Evolutionary conservation across 2,113 vertebrate species (phyloP).

Genomic region (Pollachius pollachius): DNA sequence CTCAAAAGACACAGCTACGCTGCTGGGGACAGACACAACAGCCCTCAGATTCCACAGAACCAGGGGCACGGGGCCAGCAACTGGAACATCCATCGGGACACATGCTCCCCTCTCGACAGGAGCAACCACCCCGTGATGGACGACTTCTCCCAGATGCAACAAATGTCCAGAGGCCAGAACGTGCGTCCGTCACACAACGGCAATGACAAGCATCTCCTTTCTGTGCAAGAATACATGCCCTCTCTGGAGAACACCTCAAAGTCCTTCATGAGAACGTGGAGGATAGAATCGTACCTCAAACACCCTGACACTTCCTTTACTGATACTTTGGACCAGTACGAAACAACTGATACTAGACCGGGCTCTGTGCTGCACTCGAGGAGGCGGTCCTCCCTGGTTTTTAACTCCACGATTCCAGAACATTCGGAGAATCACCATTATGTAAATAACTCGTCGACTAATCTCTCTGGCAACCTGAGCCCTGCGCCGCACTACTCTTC

Average conservation of each 20-base stretch:
- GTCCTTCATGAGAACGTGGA: constrained; percentile 85
- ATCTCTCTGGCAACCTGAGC: constrained; percentile 45
- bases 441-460: constrained; percentile 74
- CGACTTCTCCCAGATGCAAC: constrained; percentile 72
- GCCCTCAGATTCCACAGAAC: constrained; percentile 67
- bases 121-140: constrained; percentile 67
- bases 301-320: constrained; percentile 72
- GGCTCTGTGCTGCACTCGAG: constrained; percentile 76
- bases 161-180: constrained; percentile 75
- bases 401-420: constrained; percentile 83
- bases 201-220: constrained; percentile 80
- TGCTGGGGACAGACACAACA: constrained; percentile 86
- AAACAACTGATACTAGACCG: constrained; percentile 77
- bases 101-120: constrained; percentile 65
- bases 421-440: constrained; percentile 82
- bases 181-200: constrained; percentile 84
- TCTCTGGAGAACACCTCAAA: constrained; percentile 86
- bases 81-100: constrained; percentile 83
- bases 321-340: constrained; percentile 74
- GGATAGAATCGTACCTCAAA: constrained; percentile 91
- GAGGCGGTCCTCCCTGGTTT: constrained; percentile 82
- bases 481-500: constrained; percentile 54
- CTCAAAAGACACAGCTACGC: constrained; percentile 96
- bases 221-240: constrained; percentile 85
- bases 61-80: constrained; percentile 70